Conservation (phyloP, 1,140 invertebrate species). For the Ridgeia piscesae region DNA sequence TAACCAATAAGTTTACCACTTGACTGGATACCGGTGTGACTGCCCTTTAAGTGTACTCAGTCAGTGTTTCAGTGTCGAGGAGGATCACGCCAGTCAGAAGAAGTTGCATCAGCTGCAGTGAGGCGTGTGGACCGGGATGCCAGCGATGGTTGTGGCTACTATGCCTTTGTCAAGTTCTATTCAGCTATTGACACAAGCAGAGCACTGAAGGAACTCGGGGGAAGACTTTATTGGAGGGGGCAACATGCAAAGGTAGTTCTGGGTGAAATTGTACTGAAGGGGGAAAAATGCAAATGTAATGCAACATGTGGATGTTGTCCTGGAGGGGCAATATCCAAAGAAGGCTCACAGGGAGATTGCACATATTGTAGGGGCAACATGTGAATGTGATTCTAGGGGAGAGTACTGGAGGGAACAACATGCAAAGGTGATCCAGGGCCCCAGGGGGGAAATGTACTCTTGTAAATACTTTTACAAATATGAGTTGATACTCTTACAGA, state of each 20-base stretch:
- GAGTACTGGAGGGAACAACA: no score
- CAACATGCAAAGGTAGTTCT: conserved; percentile 14
- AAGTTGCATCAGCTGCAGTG: background rate
- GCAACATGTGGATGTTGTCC: no score
- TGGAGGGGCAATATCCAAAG: no score
- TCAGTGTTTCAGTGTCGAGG: background rate
- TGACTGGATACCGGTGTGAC: no score
- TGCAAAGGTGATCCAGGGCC: no score
- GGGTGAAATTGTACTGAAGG: no score
- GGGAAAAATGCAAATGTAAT: no score
- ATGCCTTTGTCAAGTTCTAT: conserved; percentile 51
- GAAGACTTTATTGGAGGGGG: conserved; percentile 32
- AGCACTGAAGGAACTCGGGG: conserved; percentile 35
- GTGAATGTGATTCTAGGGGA: no score
- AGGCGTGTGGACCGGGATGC: background rate
- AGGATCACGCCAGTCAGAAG: background rate
- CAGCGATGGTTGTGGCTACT: conserved; percentile 28
- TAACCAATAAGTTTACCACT: no score
- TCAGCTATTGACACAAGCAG: conserved; percentile 33
- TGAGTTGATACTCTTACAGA: background rate
- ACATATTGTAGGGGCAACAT: no score
- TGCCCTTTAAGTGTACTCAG: background rate
- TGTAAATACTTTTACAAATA: background rate
- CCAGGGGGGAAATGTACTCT: background rate
- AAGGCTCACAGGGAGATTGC: no score